phyloP scores from a whole-genome alignment of 2,888 invertebrate genomes.

The Synergus laeviventris region DNA sequence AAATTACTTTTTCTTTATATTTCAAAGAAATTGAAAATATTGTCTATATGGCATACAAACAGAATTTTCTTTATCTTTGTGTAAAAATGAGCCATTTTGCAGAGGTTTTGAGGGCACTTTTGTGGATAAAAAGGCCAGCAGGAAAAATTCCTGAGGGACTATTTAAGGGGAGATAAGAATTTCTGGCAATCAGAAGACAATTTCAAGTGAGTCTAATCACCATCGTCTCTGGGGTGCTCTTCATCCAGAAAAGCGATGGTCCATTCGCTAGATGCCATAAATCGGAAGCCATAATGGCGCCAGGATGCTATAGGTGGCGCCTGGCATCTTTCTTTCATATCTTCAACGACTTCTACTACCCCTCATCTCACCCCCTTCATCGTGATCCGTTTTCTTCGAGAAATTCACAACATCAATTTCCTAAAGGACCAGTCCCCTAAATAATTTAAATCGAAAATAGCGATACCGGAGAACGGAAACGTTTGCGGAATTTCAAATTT shows the following conservation, averaged over 20 bases:
- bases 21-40: too few relatives aligned
- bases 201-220: slow-evolving; percentile 26
- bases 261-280: slow-evolving; percentile 67
- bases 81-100: neutral
- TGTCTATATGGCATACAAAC: too few relatives aligned
- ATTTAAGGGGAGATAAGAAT: slow-evolving; percentile 18
- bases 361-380: slow-evolving; percentile 23
- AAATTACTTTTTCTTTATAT: neutral
- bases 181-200: neutral
- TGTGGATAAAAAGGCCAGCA: neutral
- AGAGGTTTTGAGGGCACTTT: neutral
- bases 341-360: neutral
- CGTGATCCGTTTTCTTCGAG: slow-evolving; percentile 46
- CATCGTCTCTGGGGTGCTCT: slow-evolving; percentile 31
- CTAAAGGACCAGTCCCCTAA: slow-evolving; percentile 44
- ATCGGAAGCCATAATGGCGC: slow-evolving; percentile 66
- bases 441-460: slow-evolving; percentile 37
- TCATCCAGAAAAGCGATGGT: slow-evolving; percentile 65
- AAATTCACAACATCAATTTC: slow-evolving; percentile 43
- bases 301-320: slow-evolving; percentile 61
- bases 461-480: neutral
- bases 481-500: neutral
- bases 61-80: neutral
- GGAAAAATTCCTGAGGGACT: neutral
- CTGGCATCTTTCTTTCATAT: slow-evolving; percentile 55